These are phyloP conservation scores for Podiceps cristatus DNA, from an alignment of 2,113 vertebrate species.

Conservation along the genomic window DNA sequence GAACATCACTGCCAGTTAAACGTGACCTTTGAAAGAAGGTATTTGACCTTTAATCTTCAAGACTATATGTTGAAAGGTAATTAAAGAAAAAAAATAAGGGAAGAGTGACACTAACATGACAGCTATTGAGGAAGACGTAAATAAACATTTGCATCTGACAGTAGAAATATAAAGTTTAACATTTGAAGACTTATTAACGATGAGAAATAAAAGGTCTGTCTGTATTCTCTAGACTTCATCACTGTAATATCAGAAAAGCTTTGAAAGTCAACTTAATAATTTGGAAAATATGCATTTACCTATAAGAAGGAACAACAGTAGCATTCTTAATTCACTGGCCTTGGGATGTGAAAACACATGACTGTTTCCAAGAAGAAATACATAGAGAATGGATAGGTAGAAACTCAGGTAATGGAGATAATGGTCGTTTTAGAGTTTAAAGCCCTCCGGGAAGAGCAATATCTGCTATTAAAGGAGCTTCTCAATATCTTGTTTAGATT, in stretches of 20 bases:
- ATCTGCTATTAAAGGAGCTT: not conserved
- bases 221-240: not conserved
- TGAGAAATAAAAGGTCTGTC: constrained; percentile 16
- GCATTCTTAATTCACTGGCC: not conserved
- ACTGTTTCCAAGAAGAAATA: not conserved
- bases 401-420: not conserved
- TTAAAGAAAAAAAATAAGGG: constrained; percentile 10
- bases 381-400: not conserved
- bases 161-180: constrained; percentile 31
- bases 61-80: constrained; percentile 40
- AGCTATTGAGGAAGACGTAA: constrained; percentile 25
- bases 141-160: constrained; percentile 26
- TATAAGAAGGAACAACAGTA: not conserved
- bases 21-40: constrained; percentile 55
- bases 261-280: not conserved
- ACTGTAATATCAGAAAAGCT: not conserved
- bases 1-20: constrained; percentile 25
- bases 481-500: not conserved
- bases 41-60: constrained; percentile 47
- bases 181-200: constrained; percentile 29
- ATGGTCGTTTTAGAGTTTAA: not conserved
- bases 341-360: not conserved
- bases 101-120: constrained; percentile 16
- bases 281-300: not conserved
- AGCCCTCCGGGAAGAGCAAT: not conserved